Conservation (phyloP, 37 sponge, comb jelly and placozoan species). For the Theonella swinhoei region DNA sequence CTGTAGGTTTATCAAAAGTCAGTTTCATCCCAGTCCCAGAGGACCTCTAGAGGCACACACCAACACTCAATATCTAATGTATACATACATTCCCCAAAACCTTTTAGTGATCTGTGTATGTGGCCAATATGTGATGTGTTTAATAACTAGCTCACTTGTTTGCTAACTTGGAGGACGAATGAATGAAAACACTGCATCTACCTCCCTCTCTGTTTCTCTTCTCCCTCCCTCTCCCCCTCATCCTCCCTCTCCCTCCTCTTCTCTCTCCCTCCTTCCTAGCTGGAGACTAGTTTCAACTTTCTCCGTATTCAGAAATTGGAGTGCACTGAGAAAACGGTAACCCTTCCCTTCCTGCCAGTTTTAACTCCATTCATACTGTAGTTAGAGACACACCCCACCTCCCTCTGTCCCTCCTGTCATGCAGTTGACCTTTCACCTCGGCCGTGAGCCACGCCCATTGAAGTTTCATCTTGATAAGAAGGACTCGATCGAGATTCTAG, state of each 20-base stretch:
- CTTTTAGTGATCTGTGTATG: too few relatives aligned
- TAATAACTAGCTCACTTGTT: too few relatives aligned
- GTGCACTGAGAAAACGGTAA: slow-evolving; percentile 48
- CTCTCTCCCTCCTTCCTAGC: slow-evolving; percentile 18
- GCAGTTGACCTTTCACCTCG: slow-evolving; percentile 60
- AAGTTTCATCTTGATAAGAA: slow-evolving; percentile 45
- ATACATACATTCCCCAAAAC: too few relatives aligned
- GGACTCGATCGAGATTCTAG: slow-evolving; percentile 56
- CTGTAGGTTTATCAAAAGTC: not conserved
- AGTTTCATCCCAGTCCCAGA: too few relatives aligned
- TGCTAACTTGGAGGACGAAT: too few relatives aligned
- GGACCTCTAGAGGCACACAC: too few relatives aligned
- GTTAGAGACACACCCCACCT: not conserved
- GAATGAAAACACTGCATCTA: too few relatives aligned
- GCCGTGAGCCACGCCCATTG: slow-evolving; percentile 49
- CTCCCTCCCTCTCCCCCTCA: not conserved
- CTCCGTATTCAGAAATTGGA: slow-evolving; percentile 53
- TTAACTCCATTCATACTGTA: not conserved
- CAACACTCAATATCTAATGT: too few relatives aligned
- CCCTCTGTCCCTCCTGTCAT: not conserved
- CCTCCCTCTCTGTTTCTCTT: not conserved
- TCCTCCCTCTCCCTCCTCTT: not conserved
- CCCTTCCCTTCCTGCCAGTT: not conserved
- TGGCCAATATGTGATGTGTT: too few relatives aligned
- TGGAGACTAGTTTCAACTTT: slow-evolving; percentile 75